Evolutionary conservation across 2,797 vertebrate species (phyloP).

Genomic region (Columba guinea): DNA sequence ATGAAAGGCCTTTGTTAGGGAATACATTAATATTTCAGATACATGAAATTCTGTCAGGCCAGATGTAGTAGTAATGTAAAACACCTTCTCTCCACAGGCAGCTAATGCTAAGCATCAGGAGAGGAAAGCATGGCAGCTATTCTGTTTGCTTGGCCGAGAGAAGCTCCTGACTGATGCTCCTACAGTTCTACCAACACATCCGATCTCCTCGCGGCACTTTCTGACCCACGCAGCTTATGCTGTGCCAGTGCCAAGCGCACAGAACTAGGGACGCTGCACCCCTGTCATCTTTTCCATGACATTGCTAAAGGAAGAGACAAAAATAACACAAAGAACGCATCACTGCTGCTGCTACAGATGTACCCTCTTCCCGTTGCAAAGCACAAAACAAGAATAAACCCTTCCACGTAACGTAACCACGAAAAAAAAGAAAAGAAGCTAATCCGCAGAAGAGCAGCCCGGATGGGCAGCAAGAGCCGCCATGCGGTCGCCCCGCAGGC

Average conservation of each 20-base stretch:
- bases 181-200: accelerated
- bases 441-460: background rate
- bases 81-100: background rate
- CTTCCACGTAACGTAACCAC: background rate
- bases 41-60: background rate
- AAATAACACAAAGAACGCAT: background rate
- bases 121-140: accelerated
- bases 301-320: accelerated
- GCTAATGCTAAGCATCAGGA: background rate
- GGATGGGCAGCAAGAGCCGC: accelerated
- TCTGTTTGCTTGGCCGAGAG: accelerated
- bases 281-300: background rate
- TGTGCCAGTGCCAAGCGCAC: background rate
- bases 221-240: background rate
- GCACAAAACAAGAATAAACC: background rate
- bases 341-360: background rate
- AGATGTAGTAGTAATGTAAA: background rate
- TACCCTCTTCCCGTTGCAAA: background rate
- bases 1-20: background rate
- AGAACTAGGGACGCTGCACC: accelerated
- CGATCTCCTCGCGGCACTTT: background rate
- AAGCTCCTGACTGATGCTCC: background rate
- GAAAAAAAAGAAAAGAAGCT: too few relatives aligned
- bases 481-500: accelerated
- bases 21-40: background rate